Evolutionary conservation across 2,888 invertebrate genomes (phyloP).

Genomic region (Polydrusus cervinus): DNA sequence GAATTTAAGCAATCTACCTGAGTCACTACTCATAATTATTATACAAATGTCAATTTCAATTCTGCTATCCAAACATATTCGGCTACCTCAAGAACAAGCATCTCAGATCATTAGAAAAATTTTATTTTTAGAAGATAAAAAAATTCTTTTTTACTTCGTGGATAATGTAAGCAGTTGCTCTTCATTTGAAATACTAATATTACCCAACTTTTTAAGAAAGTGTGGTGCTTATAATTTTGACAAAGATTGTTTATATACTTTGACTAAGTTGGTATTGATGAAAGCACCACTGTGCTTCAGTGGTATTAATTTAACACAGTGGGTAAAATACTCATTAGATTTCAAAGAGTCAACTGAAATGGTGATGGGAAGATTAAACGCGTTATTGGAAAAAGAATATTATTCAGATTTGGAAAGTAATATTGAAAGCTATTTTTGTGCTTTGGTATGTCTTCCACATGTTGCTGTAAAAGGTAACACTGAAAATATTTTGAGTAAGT

Average conservation of each 20-base stretch:
- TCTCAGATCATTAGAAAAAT: constrained; percentile 80
- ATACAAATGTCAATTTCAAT: constrained; percentile 76
- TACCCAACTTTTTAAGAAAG: constrained; percentile 79
- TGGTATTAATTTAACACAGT: constrained; percentile 76
- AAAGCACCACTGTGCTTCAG: constrained; percentile 79
- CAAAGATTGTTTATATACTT: constrained; percentile 74
- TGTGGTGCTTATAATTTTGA: constrained; percentile 75
- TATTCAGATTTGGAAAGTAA: constrained; percentile 69
- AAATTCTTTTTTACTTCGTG: constrained; percentile 78
- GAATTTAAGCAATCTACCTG: constrained; percentile 70
- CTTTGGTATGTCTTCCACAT: constrained; percentile 76
- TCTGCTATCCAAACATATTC: constrained; percentile 76
- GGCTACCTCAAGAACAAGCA: constrained; percentile 82
- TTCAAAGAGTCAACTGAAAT: constrained; percentile 69
- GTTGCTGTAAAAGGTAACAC: constrained; percentile 64
- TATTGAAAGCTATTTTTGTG: constrained; percentile 71
- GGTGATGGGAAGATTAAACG: constrained; percentile 70
- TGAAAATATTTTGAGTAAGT: constrained; percentile 60
- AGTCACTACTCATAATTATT: constrained; percentile 72
- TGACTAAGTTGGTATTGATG: constrained; percentile 78
- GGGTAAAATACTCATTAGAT: constrained; percentile 81
- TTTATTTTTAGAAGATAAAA: constrained; percentile 74
- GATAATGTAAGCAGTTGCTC: constrained; percentile 79
- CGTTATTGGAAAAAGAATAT: constrained; percentile 60
- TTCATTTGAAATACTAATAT: constrained; percentile 82